Evolutionary conservation across 2,113 vertebrate species (phyloP).

Genomic region (Gulo gulo): DNA sequence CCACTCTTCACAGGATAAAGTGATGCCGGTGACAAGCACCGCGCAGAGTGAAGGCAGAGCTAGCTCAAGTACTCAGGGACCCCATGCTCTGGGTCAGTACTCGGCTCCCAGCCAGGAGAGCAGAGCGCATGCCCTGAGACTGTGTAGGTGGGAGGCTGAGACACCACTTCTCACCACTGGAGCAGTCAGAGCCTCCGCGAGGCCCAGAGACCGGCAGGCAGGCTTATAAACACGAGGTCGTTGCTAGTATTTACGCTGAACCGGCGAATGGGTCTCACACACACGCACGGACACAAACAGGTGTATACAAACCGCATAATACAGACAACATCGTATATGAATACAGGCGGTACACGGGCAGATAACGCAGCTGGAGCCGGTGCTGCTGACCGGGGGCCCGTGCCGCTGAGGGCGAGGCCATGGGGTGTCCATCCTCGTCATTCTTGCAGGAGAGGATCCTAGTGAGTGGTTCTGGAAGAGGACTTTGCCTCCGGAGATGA

Average conservation of each 20-base stretch:
- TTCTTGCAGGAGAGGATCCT: background rate
- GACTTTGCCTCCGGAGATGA: background rate
- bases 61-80: background rate
- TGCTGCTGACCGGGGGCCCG: fast-evolving
- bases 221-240: background rate
- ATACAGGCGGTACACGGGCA: background rate
- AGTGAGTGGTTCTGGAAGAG: background rate
- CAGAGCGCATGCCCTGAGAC: background rate
- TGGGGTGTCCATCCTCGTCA: fast-evolving
- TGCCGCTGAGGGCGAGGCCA: background rate
- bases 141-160: background rate
- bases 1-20: background rate
- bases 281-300: background rate
- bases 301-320: background rate
- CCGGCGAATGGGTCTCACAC: background rate
- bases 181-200: background rate
- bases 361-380: background rate
- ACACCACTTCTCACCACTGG: background rate
- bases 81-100: no score
- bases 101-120: background rate
- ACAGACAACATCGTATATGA: background rate
- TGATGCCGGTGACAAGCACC: background rate
- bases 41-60: background rate
- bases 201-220: background rate
- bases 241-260: background rate